Percentiles rank a stretch among this genome's conserved stretches.
Conservation (phyloP, 2,797 vertebrate species). For the Sebastes goodei region DNA sequence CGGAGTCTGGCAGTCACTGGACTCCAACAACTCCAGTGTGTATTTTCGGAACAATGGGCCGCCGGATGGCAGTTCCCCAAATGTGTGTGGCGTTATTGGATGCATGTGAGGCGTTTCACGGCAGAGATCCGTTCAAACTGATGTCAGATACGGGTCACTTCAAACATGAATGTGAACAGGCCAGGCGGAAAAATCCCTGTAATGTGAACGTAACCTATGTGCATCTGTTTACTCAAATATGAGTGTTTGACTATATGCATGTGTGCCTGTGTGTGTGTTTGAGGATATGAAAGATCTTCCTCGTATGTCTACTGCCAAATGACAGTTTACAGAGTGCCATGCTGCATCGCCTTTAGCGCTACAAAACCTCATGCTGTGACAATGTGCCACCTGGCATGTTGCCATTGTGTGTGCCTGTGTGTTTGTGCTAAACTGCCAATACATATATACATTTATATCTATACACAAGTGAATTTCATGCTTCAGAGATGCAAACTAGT, state of each 20-base stretch:
- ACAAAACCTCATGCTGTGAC: constrained; percentile 33
- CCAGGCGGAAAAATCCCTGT: too few relatives aligned
- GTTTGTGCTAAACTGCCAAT: not conserved
- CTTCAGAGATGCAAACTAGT: not conserved
- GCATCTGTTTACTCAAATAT: not conserved
- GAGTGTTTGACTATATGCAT: not conserved
- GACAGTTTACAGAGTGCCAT: constrained; percentile 41
- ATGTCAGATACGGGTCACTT: too few relatives aligned
- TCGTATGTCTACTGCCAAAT: constrained; percentile 34
- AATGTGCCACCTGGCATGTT: constrained; percentile 34
- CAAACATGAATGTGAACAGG: too few relatives aligned
- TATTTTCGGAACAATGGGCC: too few relatives aligned
- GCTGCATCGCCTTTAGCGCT: constrained; percentile 46
- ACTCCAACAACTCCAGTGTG: too few relatives aligned
- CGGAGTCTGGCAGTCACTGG: too few relatives aligned
- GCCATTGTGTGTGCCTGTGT: constrained; percentile 12
- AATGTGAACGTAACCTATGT: not conserved
- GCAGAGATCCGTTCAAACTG: too few relatives aligned
- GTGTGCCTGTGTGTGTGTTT: not conserved
- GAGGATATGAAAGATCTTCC: not conserved
- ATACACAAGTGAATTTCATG: not conserved
- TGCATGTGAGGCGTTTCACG: too few relatives aligned
- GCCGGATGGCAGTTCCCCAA: too few relatives aligned
- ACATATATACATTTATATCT: not conserved
- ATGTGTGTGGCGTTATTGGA: too few relatives aligned